Evolutionary conservation across 2,797 vertebrate genomes (phyloP).

Genomic region (Poliocrania exsul): DNA sequence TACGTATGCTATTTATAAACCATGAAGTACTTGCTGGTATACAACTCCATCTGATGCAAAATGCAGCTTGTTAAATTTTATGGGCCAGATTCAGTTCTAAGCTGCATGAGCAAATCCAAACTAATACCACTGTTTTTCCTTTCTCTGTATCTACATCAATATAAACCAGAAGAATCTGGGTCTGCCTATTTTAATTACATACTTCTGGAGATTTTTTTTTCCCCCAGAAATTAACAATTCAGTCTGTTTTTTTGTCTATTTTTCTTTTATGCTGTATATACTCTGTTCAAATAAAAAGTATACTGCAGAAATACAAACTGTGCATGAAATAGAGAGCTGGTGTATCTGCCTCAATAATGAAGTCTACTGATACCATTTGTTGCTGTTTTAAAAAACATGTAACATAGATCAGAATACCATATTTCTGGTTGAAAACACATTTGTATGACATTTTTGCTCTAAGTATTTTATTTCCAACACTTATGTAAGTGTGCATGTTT

Average conservation of each 20-base stretch:
- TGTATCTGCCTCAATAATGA: not conserved
- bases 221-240: not conserved
- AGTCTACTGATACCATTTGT: not conserved
- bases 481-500: not conserved
- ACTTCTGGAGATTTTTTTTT: not conserved
- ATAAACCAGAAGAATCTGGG: not conserved
- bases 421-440: not conserved
- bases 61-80: constrained; percentile 32
- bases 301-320: not conserved
- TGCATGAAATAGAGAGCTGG: fast-evolving
- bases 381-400: not conserved
- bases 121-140: not conserved
- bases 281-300: not conserved
- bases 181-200: not conserved
- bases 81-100: not conserved
- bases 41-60: not conserved
- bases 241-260: not conserved
- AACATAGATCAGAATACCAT: not conserved
- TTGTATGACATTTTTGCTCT: not conserved
- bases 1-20: not conserved
- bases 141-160: not conserved
- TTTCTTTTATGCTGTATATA: not conserved
- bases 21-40: not conserved
- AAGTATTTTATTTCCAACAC: not conserved
- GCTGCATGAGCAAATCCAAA: not conserved